Evolutionary conservation across 2,113 vertebrate species (phyloP).

Genomic region (Syrrhaptes paradoxus): DNA sequence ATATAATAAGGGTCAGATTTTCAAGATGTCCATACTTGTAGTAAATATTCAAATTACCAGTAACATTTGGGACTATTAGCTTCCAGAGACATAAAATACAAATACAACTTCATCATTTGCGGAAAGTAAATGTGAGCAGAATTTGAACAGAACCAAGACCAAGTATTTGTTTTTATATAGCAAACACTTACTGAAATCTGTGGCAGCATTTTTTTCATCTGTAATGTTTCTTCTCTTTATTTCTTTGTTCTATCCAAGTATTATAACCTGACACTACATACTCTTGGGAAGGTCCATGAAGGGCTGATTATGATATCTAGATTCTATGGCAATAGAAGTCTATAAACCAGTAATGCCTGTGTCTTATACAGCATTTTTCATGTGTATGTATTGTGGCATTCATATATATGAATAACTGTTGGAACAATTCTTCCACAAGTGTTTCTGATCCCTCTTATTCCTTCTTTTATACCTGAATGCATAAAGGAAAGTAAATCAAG

Average conservation of each 20-base stretch:
- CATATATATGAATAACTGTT: not conserved
- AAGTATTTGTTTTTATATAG: not conserved
- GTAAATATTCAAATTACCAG: not conserved
- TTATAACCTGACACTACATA: not conserved
- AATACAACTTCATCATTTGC: not conserved
- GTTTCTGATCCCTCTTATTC: not conserved
- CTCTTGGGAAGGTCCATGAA: not conserved
- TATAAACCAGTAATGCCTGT: not conserved
- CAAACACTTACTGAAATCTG: not conserved
- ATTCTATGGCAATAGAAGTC: not conserved
- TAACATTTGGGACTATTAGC: not conserved
- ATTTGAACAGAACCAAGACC: not conserved
- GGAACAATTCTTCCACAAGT: not conserved
- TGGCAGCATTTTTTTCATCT: not conserved
- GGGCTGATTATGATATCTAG: not conserved
- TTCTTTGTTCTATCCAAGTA: not conserved
- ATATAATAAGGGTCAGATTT: not conserved
- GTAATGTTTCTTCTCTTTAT: not conserved
- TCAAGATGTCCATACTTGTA: not conserved
- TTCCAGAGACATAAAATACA: not conserved
- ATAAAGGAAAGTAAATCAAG: not conserved
- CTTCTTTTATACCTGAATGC: not conserved
- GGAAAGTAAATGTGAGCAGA: not conserved
- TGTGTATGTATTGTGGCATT: not conserved
- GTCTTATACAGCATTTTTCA: not conserved